phyloP scores from a whole-genome alignment of 2,888 invertebrate genomes.

The Campopleginae sp. region DNA sequence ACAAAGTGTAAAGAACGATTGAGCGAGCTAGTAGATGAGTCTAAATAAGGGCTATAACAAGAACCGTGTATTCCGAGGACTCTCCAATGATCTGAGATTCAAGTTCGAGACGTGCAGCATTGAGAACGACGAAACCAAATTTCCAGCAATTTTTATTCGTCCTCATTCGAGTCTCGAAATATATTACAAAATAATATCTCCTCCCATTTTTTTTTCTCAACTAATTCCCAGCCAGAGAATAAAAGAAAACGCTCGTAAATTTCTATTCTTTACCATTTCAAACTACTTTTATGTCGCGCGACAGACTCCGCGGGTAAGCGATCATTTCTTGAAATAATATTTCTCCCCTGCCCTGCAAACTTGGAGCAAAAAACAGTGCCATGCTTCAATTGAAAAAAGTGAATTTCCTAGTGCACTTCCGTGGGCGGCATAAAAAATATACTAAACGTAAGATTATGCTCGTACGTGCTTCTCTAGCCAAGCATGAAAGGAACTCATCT shows the following conservation, averaged over 20 bases:
- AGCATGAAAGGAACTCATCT: conserved; percentile 25
- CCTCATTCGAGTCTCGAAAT: background rate
- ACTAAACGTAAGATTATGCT: conserved; percentile 11
- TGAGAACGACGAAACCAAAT: background rate
- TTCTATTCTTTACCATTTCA: background rate
- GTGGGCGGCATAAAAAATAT: conserved; percentile 5
- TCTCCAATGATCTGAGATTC: background rate
- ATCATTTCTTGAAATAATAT: background rate
- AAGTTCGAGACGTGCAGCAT: background rate
- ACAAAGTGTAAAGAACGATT: conserved; percentile 3
- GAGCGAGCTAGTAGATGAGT: background rate
- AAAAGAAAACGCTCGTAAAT: background rate
- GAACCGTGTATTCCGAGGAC: background rate
- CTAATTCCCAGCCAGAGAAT: background rate
- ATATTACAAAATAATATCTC: background rate
- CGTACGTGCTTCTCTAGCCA: conserved; percentile 19
- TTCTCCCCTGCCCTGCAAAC: background rate
- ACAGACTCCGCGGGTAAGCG: background rate
- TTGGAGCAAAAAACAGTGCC: conserved; percentile 9
- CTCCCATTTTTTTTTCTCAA: background rate
- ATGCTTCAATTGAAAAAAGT: conserved; percentile 20
- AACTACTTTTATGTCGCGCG: background rate
- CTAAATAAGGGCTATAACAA: background rate
- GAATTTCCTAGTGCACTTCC: conserved; percentile 2
- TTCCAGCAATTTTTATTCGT: background rate